Conservation (phyloP, 2,888 invertebrate species). For the Drosophila borealis region DNA sequence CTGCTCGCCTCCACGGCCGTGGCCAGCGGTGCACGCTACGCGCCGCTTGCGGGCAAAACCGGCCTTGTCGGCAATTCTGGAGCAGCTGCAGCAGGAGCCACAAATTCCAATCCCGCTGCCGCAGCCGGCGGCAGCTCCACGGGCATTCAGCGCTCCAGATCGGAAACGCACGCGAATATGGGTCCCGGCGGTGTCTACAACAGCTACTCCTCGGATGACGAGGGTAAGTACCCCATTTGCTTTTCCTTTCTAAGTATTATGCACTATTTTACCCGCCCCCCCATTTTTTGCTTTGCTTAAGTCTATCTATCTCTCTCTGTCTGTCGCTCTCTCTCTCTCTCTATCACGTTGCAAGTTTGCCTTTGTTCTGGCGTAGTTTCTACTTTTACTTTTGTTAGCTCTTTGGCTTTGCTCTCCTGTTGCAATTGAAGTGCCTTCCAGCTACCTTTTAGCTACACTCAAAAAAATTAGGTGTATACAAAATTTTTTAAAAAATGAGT, state of each 20-base stretch:
- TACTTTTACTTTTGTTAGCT: constrained; percentile 45
- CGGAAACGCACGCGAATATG: constrained; percentile 86
- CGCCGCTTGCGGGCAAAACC: constrained; percentile 60
- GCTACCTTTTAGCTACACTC: constrained; percentile 26
- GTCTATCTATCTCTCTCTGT: constrained; percentile 47
- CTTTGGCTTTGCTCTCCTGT: constrained; percentile 40
- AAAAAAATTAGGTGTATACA: not conserved
- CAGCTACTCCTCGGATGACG: constrained; percentile 95
- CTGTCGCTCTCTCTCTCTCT: constrained; percentile 23
- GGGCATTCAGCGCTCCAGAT: constrained; percentile 85
- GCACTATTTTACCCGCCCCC: constrained; percentile 33
- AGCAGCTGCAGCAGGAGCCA: constrained; percentile 10
- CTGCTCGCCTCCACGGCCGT: constrained; percentile 79
- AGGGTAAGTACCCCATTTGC: constrained; percentile 88
- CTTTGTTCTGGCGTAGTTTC: constrained; percentile 46
- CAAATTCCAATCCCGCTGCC: not conserved
- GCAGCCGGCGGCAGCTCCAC: constrained; percentile 24
- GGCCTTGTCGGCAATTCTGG: constrained; percentile 38
- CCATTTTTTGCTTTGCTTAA: constrained; percentile 68
- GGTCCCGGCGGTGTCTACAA: constrained; percentile 87
- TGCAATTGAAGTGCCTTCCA: constrained; percentile 18
- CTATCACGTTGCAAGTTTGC: constrained; percentile 52
- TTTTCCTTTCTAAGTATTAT: constrained; percentile 11
- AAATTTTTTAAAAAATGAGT: not conserved
- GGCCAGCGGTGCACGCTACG: constrained; percentile 78